Conservation (phyloP, 2,888 invertebrate genomes). For the Sylvicola fuscatus region DNA sequence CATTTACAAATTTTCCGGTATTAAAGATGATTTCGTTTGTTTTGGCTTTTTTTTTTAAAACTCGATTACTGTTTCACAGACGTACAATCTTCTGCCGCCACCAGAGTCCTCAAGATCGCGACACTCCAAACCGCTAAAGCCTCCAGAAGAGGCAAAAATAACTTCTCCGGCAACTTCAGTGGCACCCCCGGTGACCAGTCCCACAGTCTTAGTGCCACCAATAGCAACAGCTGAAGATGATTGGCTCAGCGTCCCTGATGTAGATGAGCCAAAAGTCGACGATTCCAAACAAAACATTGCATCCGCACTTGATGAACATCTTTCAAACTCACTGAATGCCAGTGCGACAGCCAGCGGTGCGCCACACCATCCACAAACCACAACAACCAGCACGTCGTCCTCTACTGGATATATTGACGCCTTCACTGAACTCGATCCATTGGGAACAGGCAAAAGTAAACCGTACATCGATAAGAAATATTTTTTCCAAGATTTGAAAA, state of each 20-base stretch:
- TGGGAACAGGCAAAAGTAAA: conserved; percentile 78
- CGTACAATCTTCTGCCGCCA: conserved; percentile 23
- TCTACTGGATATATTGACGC: conserved; percentile 45
- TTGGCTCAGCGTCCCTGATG: too few species aligned
- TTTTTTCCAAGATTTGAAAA: conserved; percentile 89
- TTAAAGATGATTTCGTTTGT: conserved; percentile 1
- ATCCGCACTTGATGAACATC: too few species aligned
- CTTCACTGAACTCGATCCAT: conserved; percentile 83
- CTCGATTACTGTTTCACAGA: conserved; percentile 10
- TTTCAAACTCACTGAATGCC: too few species aligned
- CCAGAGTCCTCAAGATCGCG: conserved; percentile 23
- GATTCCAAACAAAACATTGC: not conserved
- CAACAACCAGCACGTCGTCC: too few species aligned
- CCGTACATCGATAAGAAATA: conserved; percentile 91
- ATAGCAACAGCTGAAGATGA: too few species aligned
- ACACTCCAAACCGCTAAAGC: conserved; percentile 18
- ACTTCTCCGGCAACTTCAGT: not conserved
- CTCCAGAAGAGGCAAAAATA: conserved; percentile 10
- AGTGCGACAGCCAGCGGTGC: too few species aligned
- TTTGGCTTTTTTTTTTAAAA: conserved; percentile 1
- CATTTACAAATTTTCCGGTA: conserved; percentile 37
- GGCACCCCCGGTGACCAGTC: not conserved
- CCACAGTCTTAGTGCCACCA: not conserved
- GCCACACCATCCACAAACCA: too few species aligned
- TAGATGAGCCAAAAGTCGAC: not conserved